phyloP scores from a whole-genome alignment of 2,797 vertebrate species.

The Octomys mimax region DNA sequence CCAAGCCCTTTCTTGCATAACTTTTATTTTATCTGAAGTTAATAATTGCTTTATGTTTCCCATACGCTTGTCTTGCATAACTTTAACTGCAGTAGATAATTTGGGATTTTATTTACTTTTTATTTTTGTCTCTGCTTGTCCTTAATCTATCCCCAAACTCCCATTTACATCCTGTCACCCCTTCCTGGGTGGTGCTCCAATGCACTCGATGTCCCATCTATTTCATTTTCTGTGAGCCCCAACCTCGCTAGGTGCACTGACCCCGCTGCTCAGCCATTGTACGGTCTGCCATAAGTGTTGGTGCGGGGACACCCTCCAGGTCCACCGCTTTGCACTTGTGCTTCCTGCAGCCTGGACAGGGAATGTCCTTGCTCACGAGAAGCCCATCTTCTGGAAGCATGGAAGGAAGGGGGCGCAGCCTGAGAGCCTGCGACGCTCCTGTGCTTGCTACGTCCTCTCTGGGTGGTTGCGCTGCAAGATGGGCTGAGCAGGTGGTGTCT shows the following conservation, averaged over 20 bases:
- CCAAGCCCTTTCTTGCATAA: background rate
- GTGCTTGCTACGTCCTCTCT: background rate
- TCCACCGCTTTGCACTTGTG: background rate
- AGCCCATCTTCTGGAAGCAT: background rate
- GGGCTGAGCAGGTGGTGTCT: background rate
- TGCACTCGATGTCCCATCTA: background rate
- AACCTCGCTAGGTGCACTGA: too few species aligned
- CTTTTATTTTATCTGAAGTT: conserved; percentile 15
- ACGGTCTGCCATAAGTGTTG: background rate
- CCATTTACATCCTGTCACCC: background rate
- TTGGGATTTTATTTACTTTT: background rate
- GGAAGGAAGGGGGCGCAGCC: background rate
- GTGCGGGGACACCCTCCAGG: background rate
- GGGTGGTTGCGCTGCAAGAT: background rate
- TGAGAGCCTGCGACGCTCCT: background rate
- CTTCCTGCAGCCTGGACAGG: background rate
- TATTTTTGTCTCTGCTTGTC: background rate
- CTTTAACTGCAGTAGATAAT: background rate
- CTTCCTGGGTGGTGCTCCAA: background rate
- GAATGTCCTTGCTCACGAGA: background rate
- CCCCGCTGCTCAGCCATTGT: background rate
- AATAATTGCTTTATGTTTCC: conserved; percentile 40
- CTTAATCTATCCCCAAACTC: background rate
- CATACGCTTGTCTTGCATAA: conserved; percentile 14
- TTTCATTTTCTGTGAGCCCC: background rate